These are phyloP conservation scores for Myodes glareolus DNA, from an alignment of 2,113 vertebrate species.

Conservation along the genomic window DNA sequence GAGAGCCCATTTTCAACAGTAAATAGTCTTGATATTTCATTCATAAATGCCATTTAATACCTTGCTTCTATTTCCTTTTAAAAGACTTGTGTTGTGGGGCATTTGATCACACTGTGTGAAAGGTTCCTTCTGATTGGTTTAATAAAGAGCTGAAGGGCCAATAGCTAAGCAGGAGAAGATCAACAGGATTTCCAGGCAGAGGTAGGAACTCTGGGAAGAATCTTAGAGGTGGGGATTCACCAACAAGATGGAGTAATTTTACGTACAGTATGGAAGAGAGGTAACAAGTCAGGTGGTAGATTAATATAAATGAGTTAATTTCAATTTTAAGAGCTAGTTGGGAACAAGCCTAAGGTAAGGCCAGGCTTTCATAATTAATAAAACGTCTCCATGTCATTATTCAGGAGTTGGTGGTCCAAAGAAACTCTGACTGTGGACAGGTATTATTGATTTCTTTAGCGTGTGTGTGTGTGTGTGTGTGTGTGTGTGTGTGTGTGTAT, in stretches of 20 bases:
- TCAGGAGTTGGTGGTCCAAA: not conserved
- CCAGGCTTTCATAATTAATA: not conserved
- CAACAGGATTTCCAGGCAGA: not conserved
- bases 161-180: not conserved
- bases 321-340: not conserved
- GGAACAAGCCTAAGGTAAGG: not conserved
- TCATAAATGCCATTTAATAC: not conserved
- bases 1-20: not conserved
- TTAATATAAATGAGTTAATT: not conserved
- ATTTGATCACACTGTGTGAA: not conserved
- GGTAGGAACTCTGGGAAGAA: not conserved
- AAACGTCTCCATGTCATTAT: not conserved
- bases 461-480: not conserved
- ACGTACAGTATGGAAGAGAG: not conserved
- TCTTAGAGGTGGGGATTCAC: not conserved
- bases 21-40: not conserved
- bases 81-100: not conserved
- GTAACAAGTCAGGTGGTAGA: not conserved
- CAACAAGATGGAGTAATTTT: not conserved
- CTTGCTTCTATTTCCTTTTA: not conserved
- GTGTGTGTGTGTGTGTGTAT: not conserved
- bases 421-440: not conserved
- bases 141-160: not conserved
- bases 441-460: not conserved
- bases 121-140: not conserved